Evolutionary conservation across 1,140 invertebrate genomes (phyloP), one percentile per base, ranked within the genome.

Genomic region (Mercenaria mercenaria): DNA sequence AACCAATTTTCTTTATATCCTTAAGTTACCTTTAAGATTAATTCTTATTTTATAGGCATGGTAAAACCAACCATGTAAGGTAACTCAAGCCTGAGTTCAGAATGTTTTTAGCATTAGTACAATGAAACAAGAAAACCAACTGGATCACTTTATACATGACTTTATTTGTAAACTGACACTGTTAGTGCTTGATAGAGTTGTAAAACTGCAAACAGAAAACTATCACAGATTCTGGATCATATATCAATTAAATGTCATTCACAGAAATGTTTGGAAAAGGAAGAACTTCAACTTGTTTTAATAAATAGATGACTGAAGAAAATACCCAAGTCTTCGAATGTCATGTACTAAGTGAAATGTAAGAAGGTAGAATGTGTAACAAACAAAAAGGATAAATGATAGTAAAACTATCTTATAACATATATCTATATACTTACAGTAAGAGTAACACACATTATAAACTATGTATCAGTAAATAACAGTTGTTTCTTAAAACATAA

Each of bases 101-200:
- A n/a, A n/a, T n/a, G n/a, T n/a, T n/a, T n/a, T n/a, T n/a, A n/a
- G n/a, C n/a, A n/a, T n/a, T n/a, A n/a, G n/a, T n/a, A n/a, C n/a
- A n/a, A n/a, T n/a, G n/a, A n/a, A n/a, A n/a, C n/a, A n/a, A n/a
- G n/a, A n/a, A n/a, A n/a, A n/a, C n/a, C n/a, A n/a, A n/a, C n/a
- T n/a, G n/a, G n/a, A n/a, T 41, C 67, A 41, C 67, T 39, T 72
- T 72, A 41, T 72, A 72, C 67, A 72, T 72, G 67, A 64, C 52
- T 82, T 82, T 82, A 82, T 82, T 64, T 67, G 61, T 67, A 82
- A 79, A 83, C 37, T 50, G 39, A 37, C 41, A 79, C 39, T 41
- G 56, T 41, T 34, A 67, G 61, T 64, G 37, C 29, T 64, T 39
- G 26, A 83, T 26, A 67, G 37, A 18, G 1, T 64, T 64, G 29